Percentiles rank a stretch among this genome's conserved stretches.
Evolutionary conservation across 2,797 vertebrate species (phyloP).

Genomic region (Benthosema pterotum): DNA sequence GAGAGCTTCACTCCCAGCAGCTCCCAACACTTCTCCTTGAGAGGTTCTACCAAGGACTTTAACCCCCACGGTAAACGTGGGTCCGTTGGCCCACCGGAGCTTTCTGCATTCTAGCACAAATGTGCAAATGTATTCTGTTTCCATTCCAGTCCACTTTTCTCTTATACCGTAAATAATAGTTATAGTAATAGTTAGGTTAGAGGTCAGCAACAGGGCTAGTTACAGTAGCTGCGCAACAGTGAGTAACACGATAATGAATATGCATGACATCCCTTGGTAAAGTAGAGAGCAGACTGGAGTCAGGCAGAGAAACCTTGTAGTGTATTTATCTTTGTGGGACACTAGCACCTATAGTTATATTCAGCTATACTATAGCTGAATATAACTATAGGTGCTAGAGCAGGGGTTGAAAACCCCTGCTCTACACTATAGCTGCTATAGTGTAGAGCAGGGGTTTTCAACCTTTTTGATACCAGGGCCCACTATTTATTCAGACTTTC

Average conservation of each 20-base stretch:
- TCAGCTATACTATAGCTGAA: too few relatives aligned
- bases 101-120: slow-evolving; percentile 31
- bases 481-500: too few relatives aligned
- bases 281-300: slow-evolving; percentile 11
- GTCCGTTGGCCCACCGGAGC: slow-evolving; percentile 14
- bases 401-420: too few relatives aligned
- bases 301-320: neutral
- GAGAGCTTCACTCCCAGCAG: slow-evolving; percentile 36
- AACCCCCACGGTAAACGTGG: slow-evolving; percentile 30
- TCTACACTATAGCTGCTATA: too few relatives aligned
- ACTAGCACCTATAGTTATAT: too few relatives aligned
- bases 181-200: slow-evolving; percentile 25
- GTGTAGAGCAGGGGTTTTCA: too few relatives aligned
- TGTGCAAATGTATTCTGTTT: slow-evolving; percentile 22
- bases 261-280: slow-evolving; percentile 14
- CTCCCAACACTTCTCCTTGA: slow-evolving; percentile 49
- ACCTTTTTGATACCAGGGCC: too few relatives aligned
- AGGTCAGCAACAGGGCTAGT: slow-evolving; percentile 1
- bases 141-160: slow-evolving; percentile 14
- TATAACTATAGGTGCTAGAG: too few relatives aligned
- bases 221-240: slow-evolving; percentile 10
- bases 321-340: neutral
- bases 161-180: slow-evolving; percentile 2
- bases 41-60: slow-evolving; percentile 47
- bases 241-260: slow-evolving; percentile 24